Conservation (phyloP, 64 coral and sea anemone genomes). For the Porites lutea region DNA sequence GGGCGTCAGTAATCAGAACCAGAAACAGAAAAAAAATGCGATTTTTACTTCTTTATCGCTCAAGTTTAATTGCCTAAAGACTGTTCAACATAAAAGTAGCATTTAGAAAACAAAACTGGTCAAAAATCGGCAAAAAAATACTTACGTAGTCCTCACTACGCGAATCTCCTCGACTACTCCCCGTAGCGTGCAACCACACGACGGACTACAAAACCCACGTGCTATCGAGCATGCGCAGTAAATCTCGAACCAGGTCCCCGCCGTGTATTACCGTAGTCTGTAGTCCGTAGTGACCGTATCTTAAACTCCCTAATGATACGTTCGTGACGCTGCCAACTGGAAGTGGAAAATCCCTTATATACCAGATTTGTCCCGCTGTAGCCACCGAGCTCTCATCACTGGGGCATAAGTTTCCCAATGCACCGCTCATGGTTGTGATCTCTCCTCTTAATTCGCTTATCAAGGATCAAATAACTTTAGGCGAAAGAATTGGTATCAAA, state of each 20-base stretch:
- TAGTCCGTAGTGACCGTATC: too few species aligned
- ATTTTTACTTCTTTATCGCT: too few species aligned
- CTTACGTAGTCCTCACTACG: not conserved
- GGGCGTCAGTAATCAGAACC: not conserved
- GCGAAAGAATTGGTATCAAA: constrained; percentile 5
- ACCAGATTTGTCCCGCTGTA: constrained; percentile 11
- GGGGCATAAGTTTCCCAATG: not conserved
- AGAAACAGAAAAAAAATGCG: too few species aligned
- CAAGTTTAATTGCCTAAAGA: not conserved
- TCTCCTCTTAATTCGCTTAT: constrained; percentile 48
- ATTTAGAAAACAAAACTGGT: not conserved
- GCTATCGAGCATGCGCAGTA: not conserved
- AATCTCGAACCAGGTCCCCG: not conserved
- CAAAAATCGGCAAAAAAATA: constrained; percentile 3
- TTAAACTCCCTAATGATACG: not conserved
- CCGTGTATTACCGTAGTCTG: too few species aligned
- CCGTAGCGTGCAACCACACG: not conserved
- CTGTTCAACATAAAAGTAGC: constrained; percentile 6
- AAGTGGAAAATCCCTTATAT: constrained; percentile 29
- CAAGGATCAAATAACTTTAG: constrained; percentile 19
- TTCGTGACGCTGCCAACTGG: constrained; percentile 48
- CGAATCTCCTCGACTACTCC: not conserved
- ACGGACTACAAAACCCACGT: not conserved
- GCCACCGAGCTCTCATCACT: not conserved
- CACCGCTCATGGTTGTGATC: constrained; percentile 17